Conservation (phyloP, 2,888 invertebrate genomes). For the Hermaeophaga mercurialis region DNA sequence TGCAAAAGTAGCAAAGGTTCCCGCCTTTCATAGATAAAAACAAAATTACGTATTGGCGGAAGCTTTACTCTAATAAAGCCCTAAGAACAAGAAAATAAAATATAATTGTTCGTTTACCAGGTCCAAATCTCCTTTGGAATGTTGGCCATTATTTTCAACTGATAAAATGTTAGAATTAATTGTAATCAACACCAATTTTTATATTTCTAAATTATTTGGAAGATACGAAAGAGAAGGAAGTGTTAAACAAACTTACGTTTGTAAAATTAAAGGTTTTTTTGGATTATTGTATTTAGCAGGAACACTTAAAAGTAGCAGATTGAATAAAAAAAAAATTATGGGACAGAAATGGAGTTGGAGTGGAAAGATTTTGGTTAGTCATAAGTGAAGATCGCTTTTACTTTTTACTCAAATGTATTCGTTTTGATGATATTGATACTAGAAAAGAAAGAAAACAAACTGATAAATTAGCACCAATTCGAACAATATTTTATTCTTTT, state of each 20-base stretch:
- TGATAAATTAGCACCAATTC: constrained; percentile 36
- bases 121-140: too few relatives aligned
- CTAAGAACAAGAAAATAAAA: neutral
- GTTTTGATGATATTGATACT: neutral
- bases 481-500: constrained; percentile 36
- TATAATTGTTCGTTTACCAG: neutral
- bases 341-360: constrained; percentile 4
- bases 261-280: constrained; percentile 15
- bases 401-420: neutral
- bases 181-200: neutral
- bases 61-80: constrained; percentile 1
- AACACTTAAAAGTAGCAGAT: constrained; percentile 3
- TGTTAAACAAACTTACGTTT: neutral
- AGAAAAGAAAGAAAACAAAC: neutral
- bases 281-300: constrained; percentile 15
- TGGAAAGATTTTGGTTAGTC: constrained; percentile 4
- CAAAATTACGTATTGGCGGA: neutral
- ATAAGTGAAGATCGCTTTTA: neutral
- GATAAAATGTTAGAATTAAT: neutral
- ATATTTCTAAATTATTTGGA: neutral
- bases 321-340: constrained; percentile 13
- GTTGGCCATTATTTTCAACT: neutral
- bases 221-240: neutral
- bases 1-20: neutral
- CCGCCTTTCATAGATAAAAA: neutral